Evolutionary conservation across 1,140 invertebrate species (phyloP).

Genomic region (Drosophila pectinifera): DNA sequence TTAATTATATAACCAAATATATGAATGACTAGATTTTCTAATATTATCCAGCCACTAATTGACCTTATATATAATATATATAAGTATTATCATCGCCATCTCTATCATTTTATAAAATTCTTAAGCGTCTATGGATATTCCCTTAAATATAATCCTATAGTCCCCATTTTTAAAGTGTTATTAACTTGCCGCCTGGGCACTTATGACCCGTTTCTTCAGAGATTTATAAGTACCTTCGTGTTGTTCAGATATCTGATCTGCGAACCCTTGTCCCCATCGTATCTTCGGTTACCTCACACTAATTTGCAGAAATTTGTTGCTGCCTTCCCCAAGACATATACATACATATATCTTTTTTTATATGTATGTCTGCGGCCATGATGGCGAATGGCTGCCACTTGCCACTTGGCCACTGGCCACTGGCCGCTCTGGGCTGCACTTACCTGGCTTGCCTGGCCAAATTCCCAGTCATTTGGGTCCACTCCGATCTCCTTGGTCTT

Average conservation of each 20-base stretch:
- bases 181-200: slow-evolving; percentile 2
- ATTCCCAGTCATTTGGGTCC: slow-evolving; percentile 47
- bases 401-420: slow-evolving; percentile 25
- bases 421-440: slow-evolving; percentile 26
- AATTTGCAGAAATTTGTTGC: slow-evolving; percentile 41
- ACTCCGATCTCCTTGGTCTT: background rate
- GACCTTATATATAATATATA: background rate
- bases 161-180: slow-evolving; percentile 6
- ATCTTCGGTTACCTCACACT: slow-evolving; percentile 37
- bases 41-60: background rate
- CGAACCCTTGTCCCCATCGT: slow-evolving; percentile 25
- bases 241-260: slow-evolving; percentile 23
- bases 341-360: background rate
- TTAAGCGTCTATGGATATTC: background rate
- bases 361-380: slow-evolving; percentile 2
- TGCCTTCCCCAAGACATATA: background rate
- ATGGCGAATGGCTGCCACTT: slow-evolving; percentile 28
- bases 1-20: no score
- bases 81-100: background rate
- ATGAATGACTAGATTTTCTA: no score
- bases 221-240: slow-evolving; percentile 35
- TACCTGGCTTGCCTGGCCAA: slow-evolving; percentile 29
- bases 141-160: background rate
- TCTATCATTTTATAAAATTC: background rate
- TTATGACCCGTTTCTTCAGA: slow-evolving; percentile 1